phyloP scores from a whole-genome alignment of 2,888 invertebrate species.

The Drosophila fulvimacula region DNA sequence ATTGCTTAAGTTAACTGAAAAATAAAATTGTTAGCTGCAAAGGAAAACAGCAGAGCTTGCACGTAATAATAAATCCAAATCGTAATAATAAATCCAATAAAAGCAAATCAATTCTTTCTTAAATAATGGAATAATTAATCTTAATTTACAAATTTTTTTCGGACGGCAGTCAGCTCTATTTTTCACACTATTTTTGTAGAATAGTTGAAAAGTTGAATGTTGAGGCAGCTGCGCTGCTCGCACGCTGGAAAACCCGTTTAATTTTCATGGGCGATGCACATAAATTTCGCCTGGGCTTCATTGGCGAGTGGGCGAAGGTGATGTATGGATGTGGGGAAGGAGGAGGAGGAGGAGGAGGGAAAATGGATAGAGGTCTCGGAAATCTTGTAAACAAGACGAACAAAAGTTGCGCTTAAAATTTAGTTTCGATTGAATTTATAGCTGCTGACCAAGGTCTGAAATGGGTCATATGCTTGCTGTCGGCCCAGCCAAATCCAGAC shows the following conservation, averaged over 20 bases:
- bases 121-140: constrained; percentile 64
- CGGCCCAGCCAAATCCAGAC: constrained; percentile 23
- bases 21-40: not conserved
- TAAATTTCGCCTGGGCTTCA: constrained; percentile 63
- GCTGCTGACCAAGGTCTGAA: constrained; percentile 40
- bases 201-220: constrained; percentile 40
- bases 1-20: no score
- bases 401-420: constrained; percentile 65
- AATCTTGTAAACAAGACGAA: constrained; percentile 66
- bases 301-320: constrained; percentile 12
- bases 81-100: constrained; percentile 24
- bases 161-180: constrained; percentile 40
- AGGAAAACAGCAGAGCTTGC: not conserved
- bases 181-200: constrained; percentile 60
- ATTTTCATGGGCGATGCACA: constrained; percentile 67
- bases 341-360: no score
- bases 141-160: constrained; percentile 56
- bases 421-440: constrained; percentile 70
- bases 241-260: constrained; percentile 49
- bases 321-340: constrained; percentile 11
- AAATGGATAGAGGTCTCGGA: not conserved
- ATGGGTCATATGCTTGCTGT: constrained; percentile 30
- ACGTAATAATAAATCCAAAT: not conserved
- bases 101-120: constrained; percentile 66
- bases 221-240: constrained; percentile 51